Evolutionary conservation across 2,888 invertebrate species (phyloP).

Genomic region (Chloroclystis v-ata): DNA sequence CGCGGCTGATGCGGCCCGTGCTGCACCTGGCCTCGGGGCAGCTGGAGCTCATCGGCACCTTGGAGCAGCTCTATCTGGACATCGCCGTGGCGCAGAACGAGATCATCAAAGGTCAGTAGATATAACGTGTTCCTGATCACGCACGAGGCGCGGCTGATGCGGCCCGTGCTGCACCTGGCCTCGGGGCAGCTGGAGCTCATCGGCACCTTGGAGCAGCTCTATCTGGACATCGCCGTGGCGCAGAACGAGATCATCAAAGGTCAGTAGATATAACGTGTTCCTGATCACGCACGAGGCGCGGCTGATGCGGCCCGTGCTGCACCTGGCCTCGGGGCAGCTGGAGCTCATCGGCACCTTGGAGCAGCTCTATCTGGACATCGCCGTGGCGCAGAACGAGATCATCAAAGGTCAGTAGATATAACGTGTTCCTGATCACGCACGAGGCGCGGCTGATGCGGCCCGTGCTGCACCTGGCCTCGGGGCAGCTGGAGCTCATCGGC

Average conservation of each 20-base stretch:
- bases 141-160: slow-evolving; percentile 93
- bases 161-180: slow-evolving; percentile 92
- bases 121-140: slow-evolving; percentile 93
- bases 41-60: slow-evolving; percentile 91
- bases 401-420: no score
- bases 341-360: slow-evolving; percentile 96
- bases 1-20: slow-evolving; percentile 97
- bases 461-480: slow-evolving; percentile 86
- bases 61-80: slow-evolving; percentile 96
- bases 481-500: slow-evolving; percentile 90
- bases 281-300: slow-evolving; percentile 92
- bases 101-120: slow-evolving; percentile 84
- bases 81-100: slow-evolving; percentile 89
- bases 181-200: slow-evolving; percentile 87
- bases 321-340: slow-evolving; percentile 84
- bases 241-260: slow-evolving; percentile 86
- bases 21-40: slow-evolving; percentile 86
- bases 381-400: slow-evolving; percentile 86
- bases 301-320: slow-evolving; percentile 96
- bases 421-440: slow-evolving; percentile 91
- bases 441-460: slow-evolving; percentile 96
- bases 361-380: slow-evolving; percentile 94
- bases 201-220: slow-evolving; percentile 96
- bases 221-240: slow-evolving; percentile 90
- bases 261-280: no score